Evolutionary conservation across 2,888 invertebrate genomes (phyloP).

Genomic region (Agrypnus murinus): DNA sequence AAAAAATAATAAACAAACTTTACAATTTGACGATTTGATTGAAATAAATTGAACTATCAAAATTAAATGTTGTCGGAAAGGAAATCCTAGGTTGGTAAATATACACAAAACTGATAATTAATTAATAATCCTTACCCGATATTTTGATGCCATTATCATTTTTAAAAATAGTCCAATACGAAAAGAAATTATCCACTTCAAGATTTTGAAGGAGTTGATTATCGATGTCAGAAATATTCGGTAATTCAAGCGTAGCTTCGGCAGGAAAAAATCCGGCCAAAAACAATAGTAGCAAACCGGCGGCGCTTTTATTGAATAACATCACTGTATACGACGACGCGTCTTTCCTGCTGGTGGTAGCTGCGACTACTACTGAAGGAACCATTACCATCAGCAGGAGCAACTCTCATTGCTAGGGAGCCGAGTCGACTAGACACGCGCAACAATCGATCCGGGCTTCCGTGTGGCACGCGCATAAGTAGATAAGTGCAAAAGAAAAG

Average conservation of each 20-base stretch:
- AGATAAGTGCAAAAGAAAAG: constrained; percentile 51
- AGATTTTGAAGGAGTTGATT: constrained; percentile 72
- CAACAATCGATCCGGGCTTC: constrained; percentile 59
- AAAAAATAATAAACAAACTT: constrained; percentile 8
- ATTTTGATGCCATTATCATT: constrained; percentile 70
- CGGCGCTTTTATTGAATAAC: constrained; percentile 43
- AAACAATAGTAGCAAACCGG: constrained; percentile 47
- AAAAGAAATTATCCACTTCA: constrained; percentile 73
- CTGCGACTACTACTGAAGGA: constrained; percentile 53
- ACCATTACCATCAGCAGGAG: constrained; percentile 51
- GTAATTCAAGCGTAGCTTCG: constrained; percentile 64
- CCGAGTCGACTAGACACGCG: constrained; percentile 57
- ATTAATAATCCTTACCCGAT: constrained; percentile 66
- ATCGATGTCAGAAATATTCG: constrained; percentile 72
- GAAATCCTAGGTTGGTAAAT: too few species aligned
- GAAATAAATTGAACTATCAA: too few species aligned
- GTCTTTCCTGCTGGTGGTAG: constrained; percentile 51
- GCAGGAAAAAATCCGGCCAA: constrained; percentile 49
- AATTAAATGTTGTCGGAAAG: too few species aligned
- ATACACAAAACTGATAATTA: too few species aligned
- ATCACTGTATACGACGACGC: constrained; percentile 53
- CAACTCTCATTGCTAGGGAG: constrained; percentile 54
- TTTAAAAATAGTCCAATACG: constrained; percentile 73
- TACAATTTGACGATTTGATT: background rate
- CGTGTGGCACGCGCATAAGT: constrained; percentile 53